phyloP scores from a whole-genome alignment of 1,140 invertebrate species.

The Trissolcus basalis region DNA sequence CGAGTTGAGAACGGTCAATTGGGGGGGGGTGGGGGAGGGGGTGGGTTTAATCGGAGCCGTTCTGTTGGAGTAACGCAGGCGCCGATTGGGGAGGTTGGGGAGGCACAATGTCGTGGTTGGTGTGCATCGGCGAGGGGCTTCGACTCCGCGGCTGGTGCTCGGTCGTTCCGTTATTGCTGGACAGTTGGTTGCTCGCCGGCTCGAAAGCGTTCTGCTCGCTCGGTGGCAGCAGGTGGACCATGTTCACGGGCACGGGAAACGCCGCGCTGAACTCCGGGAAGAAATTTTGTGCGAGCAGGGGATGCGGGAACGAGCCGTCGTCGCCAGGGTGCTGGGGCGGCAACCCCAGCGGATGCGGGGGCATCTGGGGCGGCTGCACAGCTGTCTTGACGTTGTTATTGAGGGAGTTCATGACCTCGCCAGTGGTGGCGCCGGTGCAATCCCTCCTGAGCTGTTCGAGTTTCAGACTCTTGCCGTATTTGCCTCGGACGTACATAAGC shows the following conservation, averaged over 20 bases:
- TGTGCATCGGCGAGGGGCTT: conserved; percentile 64
- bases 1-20: background rate
- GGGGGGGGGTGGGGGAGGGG: conserved; percentile 1
- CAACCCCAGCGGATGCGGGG: conserved; percentile 69
- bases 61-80: conserved; percentile 72
- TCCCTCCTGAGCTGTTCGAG: conserved; percentile 90
- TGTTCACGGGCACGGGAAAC: conserved; percentile 88
- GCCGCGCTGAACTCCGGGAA: conserved; percentile 87
- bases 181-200: conserved; percentile 45
- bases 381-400: conserved; percentile 83
- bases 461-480: conserved; percentile 92
- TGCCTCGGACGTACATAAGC: conserved; percentile 93
- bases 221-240: conserved; percentile 87
- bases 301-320: conserved; percentile 74
- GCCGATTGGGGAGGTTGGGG: conserved; percentile 68
- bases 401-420: conserved; percentile 82
- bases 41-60: conserved; percentile 67
- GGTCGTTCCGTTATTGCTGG: conserved; percentile 43
- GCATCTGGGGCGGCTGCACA: conserved; percentile 75
- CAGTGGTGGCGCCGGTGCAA: conserved; percentile 82
- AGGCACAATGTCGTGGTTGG: conserved; percentile 64
- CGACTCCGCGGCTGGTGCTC: conserved; percentile 53
- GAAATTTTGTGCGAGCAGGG: conserved; percentile 82
- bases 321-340: conserved; percentile 63
- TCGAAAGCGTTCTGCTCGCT: conserved; percentile 80